Evolutionary conservation across 2,888 invertebrate genomes (phyloP).

Genomic region (Cephus pygmeus): DNA sequence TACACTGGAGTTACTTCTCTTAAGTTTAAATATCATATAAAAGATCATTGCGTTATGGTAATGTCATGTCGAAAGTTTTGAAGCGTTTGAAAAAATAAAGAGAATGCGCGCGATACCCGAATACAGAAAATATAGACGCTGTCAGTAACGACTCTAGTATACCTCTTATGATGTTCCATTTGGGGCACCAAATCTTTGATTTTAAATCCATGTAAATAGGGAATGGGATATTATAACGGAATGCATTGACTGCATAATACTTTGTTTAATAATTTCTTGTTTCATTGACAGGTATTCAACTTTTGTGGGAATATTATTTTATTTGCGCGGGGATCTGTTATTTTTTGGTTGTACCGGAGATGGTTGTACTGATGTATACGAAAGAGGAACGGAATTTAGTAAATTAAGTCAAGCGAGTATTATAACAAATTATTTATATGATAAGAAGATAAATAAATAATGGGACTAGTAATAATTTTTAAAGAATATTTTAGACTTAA

Average conservation of each 20-base stretch:
- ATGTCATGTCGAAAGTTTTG: neutral
- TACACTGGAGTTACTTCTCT: conserved; percentile 29
- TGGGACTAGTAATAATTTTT: neutral
- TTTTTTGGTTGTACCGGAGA: neutral
- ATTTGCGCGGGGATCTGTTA: neutral
- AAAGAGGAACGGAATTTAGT: neutral
- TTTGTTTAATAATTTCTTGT: neutral
- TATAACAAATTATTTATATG: neutral
- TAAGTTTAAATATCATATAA: neutral
- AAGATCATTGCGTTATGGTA: neutral
- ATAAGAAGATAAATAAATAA: neutral
- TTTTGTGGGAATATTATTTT: neutral
- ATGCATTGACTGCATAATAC: neutral
- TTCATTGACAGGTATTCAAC: neutral
- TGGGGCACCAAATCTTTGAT: neutral
- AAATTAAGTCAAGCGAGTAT: neutral
- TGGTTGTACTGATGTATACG: too few relatives aligned
- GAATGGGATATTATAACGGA: neutral
- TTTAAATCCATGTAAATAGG: neutral
- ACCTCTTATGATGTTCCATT: neutral
- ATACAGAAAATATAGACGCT: neutral
- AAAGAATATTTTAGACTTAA: neutral
- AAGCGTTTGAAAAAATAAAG: neutral
- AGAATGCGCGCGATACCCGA: neutral
- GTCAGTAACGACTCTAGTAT: neutral